These are phyloP conservation scores for Lateolabrax maculatus DNA, from an alignment of 2,797 vertebrate species.

Conservation along the genomic window DNA sequence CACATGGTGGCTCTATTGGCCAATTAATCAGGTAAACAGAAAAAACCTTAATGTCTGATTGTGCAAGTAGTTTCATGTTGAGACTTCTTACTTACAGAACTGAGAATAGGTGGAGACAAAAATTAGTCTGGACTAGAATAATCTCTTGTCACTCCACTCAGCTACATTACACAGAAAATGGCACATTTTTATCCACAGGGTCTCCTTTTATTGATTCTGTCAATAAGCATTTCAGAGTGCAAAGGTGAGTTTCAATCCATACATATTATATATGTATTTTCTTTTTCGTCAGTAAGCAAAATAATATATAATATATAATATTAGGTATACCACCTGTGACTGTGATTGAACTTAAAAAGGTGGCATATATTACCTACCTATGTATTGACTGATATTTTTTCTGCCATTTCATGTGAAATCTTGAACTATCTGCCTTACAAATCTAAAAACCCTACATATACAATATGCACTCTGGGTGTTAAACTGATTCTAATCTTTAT, in stretches of 20 bases:
- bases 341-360: not conserved
- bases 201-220: constrained; percentile 39
- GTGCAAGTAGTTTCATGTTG: constrained; percentile 16
- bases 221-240: constrained; percentile 29
- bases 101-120: constrained; percentile 42
- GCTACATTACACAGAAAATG: constrained; percentile 49
- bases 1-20: constrained; percentile 35
- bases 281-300: not conserved
- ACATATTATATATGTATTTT: not conserved
- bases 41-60: not conserved
- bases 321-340: not conserved
- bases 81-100: constrained; percentile 37
- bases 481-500: not conserved
- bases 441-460: not conserved
- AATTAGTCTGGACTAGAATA: not conserved
- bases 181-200: not conserved
- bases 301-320: too few species aligned
- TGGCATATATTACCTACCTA: not conserved
- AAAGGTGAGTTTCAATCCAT: constrained; percentile 59
- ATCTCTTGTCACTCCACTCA: not conserved
- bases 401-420: not conserved
- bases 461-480: not conserved
- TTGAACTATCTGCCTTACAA: not conserved
- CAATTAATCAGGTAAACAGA: not conserved
- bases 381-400: constrained; percentile 4